phyloP scores from a whole-genome alignment of 2,797 vertebrate species.

The Euphonia xanthogaster region DNA sequence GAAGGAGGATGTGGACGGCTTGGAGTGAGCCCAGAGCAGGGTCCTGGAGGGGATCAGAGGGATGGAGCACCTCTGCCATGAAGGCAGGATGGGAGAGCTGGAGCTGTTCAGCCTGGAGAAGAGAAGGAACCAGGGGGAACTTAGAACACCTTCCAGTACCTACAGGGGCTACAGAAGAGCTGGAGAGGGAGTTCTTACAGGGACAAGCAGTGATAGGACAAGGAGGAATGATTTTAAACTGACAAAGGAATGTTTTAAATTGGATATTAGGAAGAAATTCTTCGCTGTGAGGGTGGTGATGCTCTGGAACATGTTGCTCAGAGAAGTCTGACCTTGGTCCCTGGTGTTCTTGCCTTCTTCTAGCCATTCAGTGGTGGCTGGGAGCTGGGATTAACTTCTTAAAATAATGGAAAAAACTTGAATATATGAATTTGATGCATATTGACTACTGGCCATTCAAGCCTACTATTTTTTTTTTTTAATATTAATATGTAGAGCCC shows the following conservation, averaged over 20 bases:
- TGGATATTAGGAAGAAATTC: neutral
- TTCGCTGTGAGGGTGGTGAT: neutral
- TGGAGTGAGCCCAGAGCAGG: neutral
- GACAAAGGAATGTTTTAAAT: neutral
- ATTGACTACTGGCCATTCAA: neutral
- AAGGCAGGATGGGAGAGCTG: neutral
- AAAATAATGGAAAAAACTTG: neutral
- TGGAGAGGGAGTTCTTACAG: neutral
- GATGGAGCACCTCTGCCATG: neutral
- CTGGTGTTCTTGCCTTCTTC: neutral
- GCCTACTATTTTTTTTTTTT: neutral
- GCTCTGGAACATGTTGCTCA: neutral
- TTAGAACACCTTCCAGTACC: neutral
- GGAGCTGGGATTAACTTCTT: neutral
- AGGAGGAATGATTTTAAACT: neutral
- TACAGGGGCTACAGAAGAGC: neutral
- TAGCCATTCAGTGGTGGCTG: neutral
- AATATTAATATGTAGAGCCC: neutral
- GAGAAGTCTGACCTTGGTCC: neutral
- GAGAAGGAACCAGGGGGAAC: neutral
- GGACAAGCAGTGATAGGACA: neutral
- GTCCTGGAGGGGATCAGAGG: too few species aligned
- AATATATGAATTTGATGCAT: neutral
- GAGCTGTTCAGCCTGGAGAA: neutral
- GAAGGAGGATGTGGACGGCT: rapidly evolving